Conservation (phyloP, 2,888 invertebrate species). For the Drosophila formosana region DNA sequence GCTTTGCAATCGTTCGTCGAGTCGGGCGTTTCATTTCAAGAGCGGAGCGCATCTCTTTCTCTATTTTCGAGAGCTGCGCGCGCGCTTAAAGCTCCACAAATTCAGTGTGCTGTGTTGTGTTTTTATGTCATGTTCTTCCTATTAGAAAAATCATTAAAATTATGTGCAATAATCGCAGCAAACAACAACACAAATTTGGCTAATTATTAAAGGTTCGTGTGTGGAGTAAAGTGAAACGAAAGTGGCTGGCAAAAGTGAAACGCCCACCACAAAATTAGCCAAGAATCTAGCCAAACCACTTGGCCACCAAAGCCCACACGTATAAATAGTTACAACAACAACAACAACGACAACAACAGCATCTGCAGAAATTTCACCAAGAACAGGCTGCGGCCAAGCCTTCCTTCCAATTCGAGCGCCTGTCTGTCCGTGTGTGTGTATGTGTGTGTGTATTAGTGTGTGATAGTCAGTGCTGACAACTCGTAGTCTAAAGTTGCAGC, state of each 20-base stretch:
- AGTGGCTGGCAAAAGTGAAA: slow-evolving; percentile 78
- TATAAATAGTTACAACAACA: slow-evolving; percentile 55
- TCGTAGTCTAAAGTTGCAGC: no score
- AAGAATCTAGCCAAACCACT: slow-evolving; percentile 80
- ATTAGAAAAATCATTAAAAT: slow-evolving; percentile 28
- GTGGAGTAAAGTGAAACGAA: slow-evolving; percentile 67
- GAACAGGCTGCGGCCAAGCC: slow-evolving; percentile 66
- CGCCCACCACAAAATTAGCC: slow-evolving; percentile 63
- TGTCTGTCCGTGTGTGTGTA: slow-evolving; percentile 4
- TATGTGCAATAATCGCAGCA: slow-evolving; percentile 51
- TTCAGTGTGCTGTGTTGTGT: slow-evolving; percentile 20
- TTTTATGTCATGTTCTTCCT: slow-evolving; percentile 10
- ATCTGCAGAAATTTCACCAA: slow-evolving; percentile 71
- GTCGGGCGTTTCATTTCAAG: slow-evolving; percentile 25
- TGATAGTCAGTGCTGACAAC: neutral
- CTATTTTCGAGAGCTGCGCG: slow-evolving; percentile 40
- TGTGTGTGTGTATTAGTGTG: slow-evolving; percentile 4
- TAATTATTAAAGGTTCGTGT: slow-evolving; percentile 23
- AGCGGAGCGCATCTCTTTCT: neutral
- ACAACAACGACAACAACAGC: slow-evolving; percentile 26
- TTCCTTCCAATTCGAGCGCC: slow-evolving; percentile 52
- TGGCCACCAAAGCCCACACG: slow-evolving; percentile 68
- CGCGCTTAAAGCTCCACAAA: slow-evolving; percentile 35
- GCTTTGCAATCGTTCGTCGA: slow-evolving; percentile 61
- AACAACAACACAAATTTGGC: slow-evolving; percentile 33